Evolutionary conservation across 1,140 invertebrate species (phyloP).

Genomic region (Drosophila nannoptera): DNA sequence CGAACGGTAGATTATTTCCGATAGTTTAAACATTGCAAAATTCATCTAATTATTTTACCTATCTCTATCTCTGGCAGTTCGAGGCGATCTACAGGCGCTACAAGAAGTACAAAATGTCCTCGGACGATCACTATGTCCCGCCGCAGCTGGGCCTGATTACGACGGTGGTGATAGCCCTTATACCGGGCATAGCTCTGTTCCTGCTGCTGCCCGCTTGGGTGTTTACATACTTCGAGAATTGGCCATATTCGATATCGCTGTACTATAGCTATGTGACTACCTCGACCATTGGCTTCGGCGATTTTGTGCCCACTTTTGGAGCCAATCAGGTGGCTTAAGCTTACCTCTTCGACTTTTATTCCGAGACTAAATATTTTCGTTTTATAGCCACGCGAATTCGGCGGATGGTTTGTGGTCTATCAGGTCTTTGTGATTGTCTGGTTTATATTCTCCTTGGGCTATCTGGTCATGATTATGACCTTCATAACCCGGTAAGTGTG

Average conservation of each 20-base stretch:
- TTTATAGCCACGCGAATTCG: conserved; percentile 68
- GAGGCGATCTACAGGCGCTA: conserved; percentile 86
- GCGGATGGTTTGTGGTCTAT: conserved; percentile 77
- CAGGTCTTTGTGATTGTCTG: conserved; percentile 82
- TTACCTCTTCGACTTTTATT: too few relatives aligned
- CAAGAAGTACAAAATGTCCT: conserved; percentile 84
- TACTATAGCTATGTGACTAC: conserved; percentile 96
- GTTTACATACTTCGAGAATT: conserved; percentile 92
- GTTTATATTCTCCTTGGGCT: conserved; percentile 94
- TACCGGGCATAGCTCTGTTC: conserved; percentile 93
- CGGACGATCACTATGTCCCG: conserved; percentile 83
- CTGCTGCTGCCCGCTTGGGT: conserved; percentile 95
- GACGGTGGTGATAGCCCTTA: conserved; percentile 88
- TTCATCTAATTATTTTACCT: too few relatives aligned
- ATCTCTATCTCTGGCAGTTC: conserved; percentile 80
- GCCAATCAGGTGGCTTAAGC: conserved; percentile 80
- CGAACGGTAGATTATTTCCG: conserved; percentile 81
- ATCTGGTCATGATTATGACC: conserved; percentile 93
- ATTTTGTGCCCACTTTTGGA: conserved; percentile 87
- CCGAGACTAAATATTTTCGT: not conserved
- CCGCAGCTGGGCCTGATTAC: conserved; percentile 85
- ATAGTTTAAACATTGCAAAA: not conserved
- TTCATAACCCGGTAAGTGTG: conserved; percentile 85
- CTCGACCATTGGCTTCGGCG: conserved; percentile 96
- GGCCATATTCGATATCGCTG: conserved; percentile 92